Conservation (phyloP, 2,113 vertebrate species). For the Syngnathus floridae region DNA sequence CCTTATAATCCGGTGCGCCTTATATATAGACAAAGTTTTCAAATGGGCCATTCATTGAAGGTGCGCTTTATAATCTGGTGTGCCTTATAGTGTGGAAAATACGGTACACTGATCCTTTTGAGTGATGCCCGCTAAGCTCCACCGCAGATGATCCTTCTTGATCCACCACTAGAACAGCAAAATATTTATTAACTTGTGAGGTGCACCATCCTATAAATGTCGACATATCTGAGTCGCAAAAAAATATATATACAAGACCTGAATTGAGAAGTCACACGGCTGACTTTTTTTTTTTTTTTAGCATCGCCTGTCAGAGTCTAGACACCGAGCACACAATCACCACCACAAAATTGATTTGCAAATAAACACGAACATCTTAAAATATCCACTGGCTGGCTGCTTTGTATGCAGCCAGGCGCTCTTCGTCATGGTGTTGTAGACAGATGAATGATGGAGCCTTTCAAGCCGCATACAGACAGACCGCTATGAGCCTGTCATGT, state of each 20-base stretch:
- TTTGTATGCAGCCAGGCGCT: slow-evolving; percentile 27
- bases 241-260: not conserved
- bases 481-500: slow-evolving; percentile 17
- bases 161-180: not conserved
- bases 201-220: not conserved
- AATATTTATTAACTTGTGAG: not conserved
- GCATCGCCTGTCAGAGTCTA: not conserved
- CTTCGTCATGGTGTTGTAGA: slow-evolving; percentile 8
- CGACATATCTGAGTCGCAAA: not conserved
- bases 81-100: too few relatives aligned
- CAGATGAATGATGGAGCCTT: slow-evolving; percentile 44
- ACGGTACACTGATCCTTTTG: not conserved
- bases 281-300: not conserved
- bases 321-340: not conserved
- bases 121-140: not conserved
- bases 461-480: slow-evolving; percentile 27
- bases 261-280: not conserved
- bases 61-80: too few relatives aligned
- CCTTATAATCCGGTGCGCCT: too few relatives aligned
- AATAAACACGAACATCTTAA: slow-evolving; percentile 12
- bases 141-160: not conserved
- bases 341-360: slow-evolving; percentile 21
- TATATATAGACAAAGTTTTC: too few relatives aligned
- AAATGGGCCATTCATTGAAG: too few relatives aligned
- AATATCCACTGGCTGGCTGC: slow-evolving; percentile 14